These are phyloP conservation scores for Polypterus bichir DNA, from an alignment of 2,113 vertebrate genomes.

Conservation along the genomic window DNA sequence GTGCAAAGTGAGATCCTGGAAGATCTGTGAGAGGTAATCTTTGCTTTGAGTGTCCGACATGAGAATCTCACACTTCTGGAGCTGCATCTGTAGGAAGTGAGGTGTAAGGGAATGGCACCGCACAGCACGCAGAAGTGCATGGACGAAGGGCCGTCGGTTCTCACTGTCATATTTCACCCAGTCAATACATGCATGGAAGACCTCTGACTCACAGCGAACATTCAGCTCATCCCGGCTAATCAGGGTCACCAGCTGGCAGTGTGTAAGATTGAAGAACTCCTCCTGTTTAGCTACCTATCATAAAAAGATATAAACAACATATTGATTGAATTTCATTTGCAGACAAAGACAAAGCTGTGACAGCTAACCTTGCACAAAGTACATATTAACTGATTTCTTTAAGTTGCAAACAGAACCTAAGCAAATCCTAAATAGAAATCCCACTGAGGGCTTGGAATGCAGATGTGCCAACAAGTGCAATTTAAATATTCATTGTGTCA, in stretches of 20 bases:
- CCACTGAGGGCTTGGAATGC: too few species aligned
- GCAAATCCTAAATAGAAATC: too few species aligned
- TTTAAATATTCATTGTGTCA: too few species aligned
- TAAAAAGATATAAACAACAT: not conserved
- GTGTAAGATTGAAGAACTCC: slow-evolving; percentile 84
- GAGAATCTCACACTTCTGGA: slow-evolving; percentile 69
- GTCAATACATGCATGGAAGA: slow-evolving; percentile 83
- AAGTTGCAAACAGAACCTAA: too few species aligned
- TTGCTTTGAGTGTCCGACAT: slow-evolving; percentile 73
- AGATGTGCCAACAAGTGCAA: too few species aligned
- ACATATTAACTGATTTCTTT: too few species aligned
- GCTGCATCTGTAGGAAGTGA: slow-evolving; percentile 77
- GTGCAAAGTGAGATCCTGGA: slow-evolving; percentile 84
- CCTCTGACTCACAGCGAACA: slow-evolving; percentile 87
- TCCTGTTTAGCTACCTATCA: slow-evolving; percentile 78
- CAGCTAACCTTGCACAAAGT: too few species aligned
- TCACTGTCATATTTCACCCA: slow-evolving; percentile 84
- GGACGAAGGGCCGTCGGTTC: slow-evolving; percentile 65
- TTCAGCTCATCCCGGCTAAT: slow-evolving; percentile 89
- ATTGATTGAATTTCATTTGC: too few species aligned
- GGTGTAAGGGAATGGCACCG: slow-evolving; percentile 88
- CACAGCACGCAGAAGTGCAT: slow-evolving; percentile 78
- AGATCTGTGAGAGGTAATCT: slow-evolving; percentile 81
- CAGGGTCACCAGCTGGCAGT: slow-evolving; percentile 82
- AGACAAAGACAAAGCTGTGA: too few species aligned